A percentile compares a stretch with the other conserved stretches of the same genome.
phyloP scores from a whole-genome alignment of 2,888 invertebrate genomes.

The Cordylochernes scorpioides region DNA sequence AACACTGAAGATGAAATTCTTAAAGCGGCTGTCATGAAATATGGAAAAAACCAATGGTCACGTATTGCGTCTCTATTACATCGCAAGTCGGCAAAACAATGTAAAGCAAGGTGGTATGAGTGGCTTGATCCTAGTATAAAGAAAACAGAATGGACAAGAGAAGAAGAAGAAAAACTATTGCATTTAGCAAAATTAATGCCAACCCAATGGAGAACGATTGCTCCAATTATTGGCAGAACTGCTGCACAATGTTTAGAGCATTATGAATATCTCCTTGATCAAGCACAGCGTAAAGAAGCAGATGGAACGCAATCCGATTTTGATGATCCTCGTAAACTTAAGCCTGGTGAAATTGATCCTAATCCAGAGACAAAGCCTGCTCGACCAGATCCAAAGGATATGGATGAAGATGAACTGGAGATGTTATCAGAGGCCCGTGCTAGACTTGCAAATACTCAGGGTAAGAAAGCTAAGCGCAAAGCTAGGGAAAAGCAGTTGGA shows the following conservation, averaged over 20 bases:
- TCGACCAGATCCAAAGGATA: slow-evolving; percentile 92
- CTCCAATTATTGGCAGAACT: slow-evolving; percentile 91
- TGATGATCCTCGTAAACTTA: slow-evolving; percentile 88
- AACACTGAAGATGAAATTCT: too few species aligned
- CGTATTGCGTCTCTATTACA: too few species aligned
- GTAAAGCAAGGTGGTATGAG: too few species aligned
- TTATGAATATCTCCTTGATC: slow-evolving; percentile 84
- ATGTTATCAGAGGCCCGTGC: slow-evolving; percentile 98
- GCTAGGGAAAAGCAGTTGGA: slow-evolving; percentile 95
- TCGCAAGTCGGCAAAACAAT: too few species aligned
- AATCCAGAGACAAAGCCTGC: slow-evolving; percentile 99
- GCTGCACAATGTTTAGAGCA: slow-evolving; percentile 94
- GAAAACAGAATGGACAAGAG: slow-evolving; percentile 97
- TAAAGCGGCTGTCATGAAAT: too few species aligned
- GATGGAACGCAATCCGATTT: slow-evolving; percentile 53
- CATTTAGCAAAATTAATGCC: slow-evolving; percentile 98
- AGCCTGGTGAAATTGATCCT: slow-evolving; percentile 97
- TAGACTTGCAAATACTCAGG: slow-evolving; percentile 90
- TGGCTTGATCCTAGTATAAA: slow-evolving; percentile 99
- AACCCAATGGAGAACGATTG: slow-evolving; percentile 97
- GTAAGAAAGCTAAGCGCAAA: slow-evolving; percentile 35
- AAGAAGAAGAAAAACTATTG: slow-evolving; percentile 90
- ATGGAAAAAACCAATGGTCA: too few species aligned
- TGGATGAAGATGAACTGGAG: slow-evolving; percentile 99
- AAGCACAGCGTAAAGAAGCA: slow-evolving; percentile 85